A percentile compares a stretch with the other conserved stretches of the same genome.
These are phyloP conservation scores for Diabrotica balteata DNA, from an alignment of 2,888 invertebrate genomes.

Conservation along the genomic window DNA sequence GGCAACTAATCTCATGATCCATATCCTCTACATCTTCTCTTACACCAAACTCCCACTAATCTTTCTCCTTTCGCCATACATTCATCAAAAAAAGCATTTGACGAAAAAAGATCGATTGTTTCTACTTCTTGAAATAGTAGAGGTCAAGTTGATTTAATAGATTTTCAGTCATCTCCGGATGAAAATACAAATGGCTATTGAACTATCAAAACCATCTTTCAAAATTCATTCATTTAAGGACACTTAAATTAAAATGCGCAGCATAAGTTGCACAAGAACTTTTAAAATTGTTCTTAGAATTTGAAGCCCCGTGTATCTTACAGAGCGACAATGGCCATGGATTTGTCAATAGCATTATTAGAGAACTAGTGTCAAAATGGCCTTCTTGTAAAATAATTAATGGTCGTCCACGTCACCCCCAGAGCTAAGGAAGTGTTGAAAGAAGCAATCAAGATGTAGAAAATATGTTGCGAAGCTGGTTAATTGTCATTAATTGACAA, in stretches of 20 bases:
- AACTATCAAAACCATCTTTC: too few relatives aligned
- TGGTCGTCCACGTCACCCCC: not conserved
- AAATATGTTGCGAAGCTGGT: conserved; percentile 1
- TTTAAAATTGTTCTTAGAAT: conserved; percentile 33
- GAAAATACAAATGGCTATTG: too few relatives aligned
- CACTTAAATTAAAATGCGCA: not conserved
- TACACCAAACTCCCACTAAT: too few relatives aligned
- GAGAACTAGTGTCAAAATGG: not conserved
- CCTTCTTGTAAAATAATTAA: not conserved
- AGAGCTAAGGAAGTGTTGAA: conserved; percentile 7
- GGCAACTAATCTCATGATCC: too few relatives aligned
- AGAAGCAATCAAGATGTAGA: conserved; percentile 6
- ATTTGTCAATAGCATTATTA: conserved; percentile 6
- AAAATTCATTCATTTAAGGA: not conserved
- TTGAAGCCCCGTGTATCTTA: conserved; percentile 35
- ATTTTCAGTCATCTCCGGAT: too few relatives aligned
- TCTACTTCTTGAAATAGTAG: not conserved
- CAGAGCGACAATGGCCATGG: conserved; percentile 39
- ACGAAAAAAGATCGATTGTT: not conserved
- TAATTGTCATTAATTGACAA: not conserved
- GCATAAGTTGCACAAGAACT: conserved; percentile 13
- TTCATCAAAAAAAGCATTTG: too few relatives aligned
- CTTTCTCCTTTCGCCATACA: too few relatives aligned
- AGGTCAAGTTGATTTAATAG: not conserved
- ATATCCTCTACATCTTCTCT: too few relatives aligned